phyloP scores from a whole-genome alignment of 2,113 vertebrate genomes.

The Pipa parva region DNA sequence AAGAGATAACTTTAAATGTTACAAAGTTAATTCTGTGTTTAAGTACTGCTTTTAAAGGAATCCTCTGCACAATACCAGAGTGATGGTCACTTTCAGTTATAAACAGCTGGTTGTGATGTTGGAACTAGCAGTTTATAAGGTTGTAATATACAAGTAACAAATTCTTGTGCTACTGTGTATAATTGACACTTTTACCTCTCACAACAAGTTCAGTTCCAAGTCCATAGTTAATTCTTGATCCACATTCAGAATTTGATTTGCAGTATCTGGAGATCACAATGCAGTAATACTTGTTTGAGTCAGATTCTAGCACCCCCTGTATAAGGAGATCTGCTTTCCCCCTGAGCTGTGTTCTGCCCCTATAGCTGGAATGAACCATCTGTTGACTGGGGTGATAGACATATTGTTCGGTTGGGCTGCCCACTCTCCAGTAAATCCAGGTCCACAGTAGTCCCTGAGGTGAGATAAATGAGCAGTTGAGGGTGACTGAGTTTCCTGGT shows the following conservation, averaged over 20 bases:
- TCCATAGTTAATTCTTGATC: neutral
- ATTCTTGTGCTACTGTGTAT: no score
- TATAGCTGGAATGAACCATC: constrained; percentile 20
- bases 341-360: neutral
- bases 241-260: neutral
- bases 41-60: no score
- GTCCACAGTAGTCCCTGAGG: neutral
- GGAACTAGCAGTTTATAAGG: no score
- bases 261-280: constrained; percentile 2
- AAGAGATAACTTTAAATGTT: no score
- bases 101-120: no score
- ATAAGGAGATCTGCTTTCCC: constrained; percentile 5
- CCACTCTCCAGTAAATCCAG: constrained; percentile 18
- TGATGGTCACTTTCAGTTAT: no score
- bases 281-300: constrained; percentile 8
- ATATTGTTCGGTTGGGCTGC: constrained; percentile 1
- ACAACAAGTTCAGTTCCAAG: neutral
- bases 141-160: no score
- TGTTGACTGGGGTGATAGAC: constrained; percentile 20
- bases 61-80: no score
- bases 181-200: neutral
- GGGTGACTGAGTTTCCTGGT: neutral
- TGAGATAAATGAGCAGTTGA: neutral
- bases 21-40: no score
- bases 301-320: neutral